Evolutionary conservation across 2,113 vertebrate species (phyloP).

Genomic region (Cochlearius cochlearius): DNA sequence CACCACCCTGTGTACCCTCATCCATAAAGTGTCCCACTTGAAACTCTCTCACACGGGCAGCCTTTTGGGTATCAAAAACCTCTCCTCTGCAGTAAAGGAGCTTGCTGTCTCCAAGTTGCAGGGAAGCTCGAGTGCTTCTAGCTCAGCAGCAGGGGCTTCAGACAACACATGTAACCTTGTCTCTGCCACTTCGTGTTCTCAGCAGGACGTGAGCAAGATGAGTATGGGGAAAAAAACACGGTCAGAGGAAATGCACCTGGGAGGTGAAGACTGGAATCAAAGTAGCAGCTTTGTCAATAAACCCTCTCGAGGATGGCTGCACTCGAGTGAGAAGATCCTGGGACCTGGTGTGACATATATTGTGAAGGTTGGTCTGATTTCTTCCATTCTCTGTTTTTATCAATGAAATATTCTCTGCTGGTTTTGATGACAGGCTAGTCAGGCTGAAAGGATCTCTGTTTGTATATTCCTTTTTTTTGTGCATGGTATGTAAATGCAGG

Average conservation of each 20-base stretch:
- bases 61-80: slow-evolving; percentile 90
- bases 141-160: slow-evolving; percentile 78
- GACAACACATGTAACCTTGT: slow-evolving; percentile 82
- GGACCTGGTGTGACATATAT: slow-evolving; percentile 96
- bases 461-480: slow-evolving; percentile 9
- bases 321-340: slow-evolving; percentile 93
- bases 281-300: slow-evolving; percentile 80
- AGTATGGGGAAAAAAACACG: slow-evolving; percentile 81
- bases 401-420: slow-evolving; percentile 55
- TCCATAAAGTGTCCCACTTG: slow-evolving; percentile 97
- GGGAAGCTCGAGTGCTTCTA: slow-evolving; percentile 81
- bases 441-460: slow-evolving; percentile 19
- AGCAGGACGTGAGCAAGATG: slow-evolving; percentile 83
- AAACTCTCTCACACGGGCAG: slow-evolving; percentile 92
- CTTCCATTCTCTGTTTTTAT: slow-evolving; percentile 67
- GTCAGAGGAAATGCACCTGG: slow-evolving; percentile 79
- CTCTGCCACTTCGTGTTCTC: slow-evolving; percentile 80
- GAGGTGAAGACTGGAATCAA: slow-evolving; percentile 84
- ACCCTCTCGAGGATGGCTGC: slow-evolving; percentile 87
- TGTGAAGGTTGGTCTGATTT: slow-evolving; percentile 90
- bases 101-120: slow-evolving; percentile 94
- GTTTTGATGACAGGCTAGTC: slow-evolving; percentile 26
- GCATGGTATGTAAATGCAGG: slow-evolving; percentile 27
- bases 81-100: slow-evolving; percentile 96
- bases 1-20: slow-evolving; percentile 92